Conservation (phyloP, 2,888 invertebrate species). For the Torymus texanus region DNA sequence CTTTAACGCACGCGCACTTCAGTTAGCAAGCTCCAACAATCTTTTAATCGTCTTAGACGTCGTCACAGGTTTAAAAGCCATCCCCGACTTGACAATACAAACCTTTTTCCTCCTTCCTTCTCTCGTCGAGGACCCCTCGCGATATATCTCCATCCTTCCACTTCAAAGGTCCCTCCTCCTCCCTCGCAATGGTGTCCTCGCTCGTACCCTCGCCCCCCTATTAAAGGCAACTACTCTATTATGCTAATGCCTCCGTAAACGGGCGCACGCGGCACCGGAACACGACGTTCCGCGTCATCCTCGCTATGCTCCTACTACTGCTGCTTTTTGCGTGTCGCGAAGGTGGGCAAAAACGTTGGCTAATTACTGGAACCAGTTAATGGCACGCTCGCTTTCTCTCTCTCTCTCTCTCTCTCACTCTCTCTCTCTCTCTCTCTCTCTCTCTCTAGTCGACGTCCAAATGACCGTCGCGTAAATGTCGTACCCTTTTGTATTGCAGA, state of each 20-base stretch:
- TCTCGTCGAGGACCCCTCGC: too few species aligned
- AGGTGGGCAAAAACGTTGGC: constrained; percentile 12
- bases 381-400: constrained; percentile 9
- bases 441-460: constrained; percentile 7
- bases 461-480: constrained; percentile 6
- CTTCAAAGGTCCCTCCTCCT: background rate
- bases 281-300: background rate
- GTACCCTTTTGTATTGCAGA: too few species aligned
- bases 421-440: constrained; percentile 8
- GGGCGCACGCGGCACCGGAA: constrained; percentile 17
- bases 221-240: constrained; percentile 46
- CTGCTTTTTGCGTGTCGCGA: constrained; percentile 12
- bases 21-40: too few species aligned
- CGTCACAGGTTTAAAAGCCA: too few species aligned
- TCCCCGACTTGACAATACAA: too few species aligned
- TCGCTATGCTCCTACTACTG: background rate
- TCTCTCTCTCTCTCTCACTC: constrained; percentile 13
- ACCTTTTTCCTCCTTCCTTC: too few species aligned
- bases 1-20: too few species aligned
- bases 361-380: constrained; percentile 46
- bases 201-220: constrained; percentile 6
- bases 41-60: too few species aligned
- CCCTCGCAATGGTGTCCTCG: background rate
- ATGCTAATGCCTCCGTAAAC: constrained; percentile 36
- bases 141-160: too few species aligned